Evolutionary conservation across 2,888 invertebrate species (phyloP), one percentile per base, ranked within the genome.

Genomic region (Chymomyza procnemis): DNA sequence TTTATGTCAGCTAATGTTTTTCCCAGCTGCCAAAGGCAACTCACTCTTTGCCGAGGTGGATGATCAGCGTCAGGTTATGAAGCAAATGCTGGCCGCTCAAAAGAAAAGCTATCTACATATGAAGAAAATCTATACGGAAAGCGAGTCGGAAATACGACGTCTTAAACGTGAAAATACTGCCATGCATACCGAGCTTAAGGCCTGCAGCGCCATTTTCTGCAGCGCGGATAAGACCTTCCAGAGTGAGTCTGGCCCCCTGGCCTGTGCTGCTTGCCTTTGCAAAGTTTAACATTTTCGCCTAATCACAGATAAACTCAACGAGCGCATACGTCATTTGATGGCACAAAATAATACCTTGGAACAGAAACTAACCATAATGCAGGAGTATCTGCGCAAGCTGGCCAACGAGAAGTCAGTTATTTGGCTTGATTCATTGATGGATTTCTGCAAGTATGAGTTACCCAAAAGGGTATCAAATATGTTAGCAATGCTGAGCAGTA

Each of bases 41-140:
- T 94, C 94, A 0, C 89, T 94, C 76, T 94, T 94, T 90, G 94
- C 94, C 65, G 94, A 94, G 87, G 94, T 94, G 0, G 94, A 94
- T 75, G 94, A 93, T 80, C 94, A 94, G 76, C 92, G 94, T 22
- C 93, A 94, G 78, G 93, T 92, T 74, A 93, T 94, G 93, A 93
- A 92, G 12, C 92, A 93, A 68, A 90, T 92, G 69, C 88, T 94
- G 3, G 91, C 92, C 54, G 92, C 92, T 64, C 93, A 93, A 91
- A 94, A 93, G 80, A 93, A 93, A 80, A 92, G 92, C 22, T 93
- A 93, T 76, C 81, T 92, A 55, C 92, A 91, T 50, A 91, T 91
- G 91, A 90, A 90, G 57, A 90, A 89, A 74, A 74, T 80, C n/a
- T 90, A 75, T 47, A 81, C 86, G 46, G 89, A 90, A 2, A 90